phyloP scores from a whole-genome alignment of 2,888 invertebrate genomes.

The Osmoderma eremita region DNA sequence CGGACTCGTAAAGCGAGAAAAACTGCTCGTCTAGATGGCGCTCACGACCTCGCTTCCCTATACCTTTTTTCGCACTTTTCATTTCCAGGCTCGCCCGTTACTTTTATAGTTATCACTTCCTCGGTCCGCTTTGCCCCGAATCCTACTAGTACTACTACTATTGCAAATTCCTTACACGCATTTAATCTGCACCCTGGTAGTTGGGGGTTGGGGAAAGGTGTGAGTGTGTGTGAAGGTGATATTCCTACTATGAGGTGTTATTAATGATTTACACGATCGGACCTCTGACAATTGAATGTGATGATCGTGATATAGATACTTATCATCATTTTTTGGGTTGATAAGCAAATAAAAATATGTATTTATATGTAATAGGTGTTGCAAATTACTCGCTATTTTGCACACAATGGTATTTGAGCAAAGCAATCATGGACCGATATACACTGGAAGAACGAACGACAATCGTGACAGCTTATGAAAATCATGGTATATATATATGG shows the following conservation, averaged over 20 bases:
- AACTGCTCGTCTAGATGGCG: constrained; percentile 60
- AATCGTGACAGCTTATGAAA: too few species aligned
- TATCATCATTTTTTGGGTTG: not conserved
- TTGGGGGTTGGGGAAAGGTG: not conserved
- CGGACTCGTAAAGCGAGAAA: constrained; percentile 54
- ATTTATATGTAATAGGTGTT: not conserved
- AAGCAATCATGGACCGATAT: too few species aligned
- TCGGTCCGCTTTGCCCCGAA: constrained; percentile 53
- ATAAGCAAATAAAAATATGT: not conserved
- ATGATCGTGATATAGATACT: not conserved
- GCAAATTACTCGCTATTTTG: not conserved
- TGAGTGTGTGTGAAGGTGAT: constrained; percentile 20
- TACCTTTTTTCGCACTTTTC: constrained; percentile 62
- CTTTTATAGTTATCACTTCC: constrained; percentile 62
- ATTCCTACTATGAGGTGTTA: constrained; percentile 24
- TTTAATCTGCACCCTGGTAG: constrained; percentile 51
- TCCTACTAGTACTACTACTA: constrained; percentile 50
- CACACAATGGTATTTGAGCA: too few species aligned
- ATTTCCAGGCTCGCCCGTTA: constrained; percentile 60
- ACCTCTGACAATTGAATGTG: too few species aligned
- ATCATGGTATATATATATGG: too few species aligned
- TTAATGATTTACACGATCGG: constrained; percentile 33
- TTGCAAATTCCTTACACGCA: constrained; percentile 55
- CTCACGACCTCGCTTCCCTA: constrained; percentile 60
- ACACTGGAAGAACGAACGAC: too few species aligned